A percentile compares a stretch with the other conserved stretches of the same genome.
phyloP scores from a whole-genome alignment of 2,113 vertebrate genomes.

The Raja brachyura region DNA sequence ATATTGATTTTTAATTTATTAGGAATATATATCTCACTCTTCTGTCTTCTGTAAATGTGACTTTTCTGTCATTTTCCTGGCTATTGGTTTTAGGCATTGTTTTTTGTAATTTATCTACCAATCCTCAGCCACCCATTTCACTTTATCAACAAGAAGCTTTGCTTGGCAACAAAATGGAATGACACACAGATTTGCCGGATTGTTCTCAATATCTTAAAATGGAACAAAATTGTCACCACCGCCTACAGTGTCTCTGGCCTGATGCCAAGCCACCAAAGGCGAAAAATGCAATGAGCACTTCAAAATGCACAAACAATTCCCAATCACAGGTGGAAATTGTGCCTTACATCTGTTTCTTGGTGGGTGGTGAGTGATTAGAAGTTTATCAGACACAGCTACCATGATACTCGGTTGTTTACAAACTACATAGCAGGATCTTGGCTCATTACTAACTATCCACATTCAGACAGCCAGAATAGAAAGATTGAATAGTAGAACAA shows the following conservation, averaged over 20 bases:
- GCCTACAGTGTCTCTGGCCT: not conserved
- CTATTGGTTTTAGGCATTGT: not conserved
- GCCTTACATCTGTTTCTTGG: not conserved
- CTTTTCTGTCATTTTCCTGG: not conserved
- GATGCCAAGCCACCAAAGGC: not conserved
- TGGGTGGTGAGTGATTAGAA: not conserved
- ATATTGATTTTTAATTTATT: conserved; percentile 24
- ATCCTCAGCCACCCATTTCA: not conserved
- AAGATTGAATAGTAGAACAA: no score
- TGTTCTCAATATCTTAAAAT: not conserved
- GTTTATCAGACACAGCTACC: not conserved
- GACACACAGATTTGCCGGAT: not conserved
- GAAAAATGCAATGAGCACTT: not conserved
- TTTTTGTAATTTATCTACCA: not conserved
- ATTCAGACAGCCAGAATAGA: not conserved
- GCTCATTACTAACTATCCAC: not conserved
- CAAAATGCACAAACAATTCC: not conserved
- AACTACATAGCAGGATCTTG: not conserved
- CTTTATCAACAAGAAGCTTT: not conserved
- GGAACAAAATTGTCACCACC: not conserved
- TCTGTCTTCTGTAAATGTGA: not conserved
- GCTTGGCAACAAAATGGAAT: not conserved
- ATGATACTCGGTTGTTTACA: not conserved
- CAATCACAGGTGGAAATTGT: not conserved
- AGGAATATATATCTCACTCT: not conserved